Percentiles rank a stretch among this genome's conserved stretches.
These are phyloP conservation scores for Marronus borbonicus DNA, from an alignment of 2,888 invertebrate species.

Conservation along the genomic window DNA sequence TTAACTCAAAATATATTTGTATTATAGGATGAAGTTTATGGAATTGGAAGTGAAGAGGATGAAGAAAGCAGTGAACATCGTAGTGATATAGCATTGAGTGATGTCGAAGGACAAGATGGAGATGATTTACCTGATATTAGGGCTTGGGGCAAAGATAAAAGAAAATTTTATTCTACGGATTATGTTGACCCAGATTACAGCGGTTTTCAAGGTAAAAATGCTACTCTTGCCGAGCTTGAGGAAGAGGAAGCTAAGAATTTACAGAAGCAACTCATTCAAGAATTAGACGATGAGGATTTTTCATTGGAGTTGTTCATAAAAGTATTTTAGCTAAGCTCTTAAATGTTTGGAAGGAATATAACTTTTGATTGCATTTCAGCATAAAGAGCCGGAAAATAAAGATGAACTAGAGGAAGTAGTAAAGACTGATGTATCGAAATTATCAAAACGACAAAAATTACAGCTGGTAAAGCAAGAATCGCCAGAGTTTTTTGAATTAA, in stretches of 20 bases:
- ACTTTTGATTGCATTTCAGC: conserved; percentile 59
- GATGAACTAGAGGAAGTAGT: conserved; percentile 74
- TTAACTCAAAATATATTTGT: neutral
- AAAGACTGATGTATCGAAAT: conserved; percentile 82
- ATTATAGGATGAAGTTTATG: conserved; percentile 52
- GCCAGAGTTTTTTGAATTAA: conserved; percentile 86
- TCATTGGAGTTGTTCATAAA: conserved; percentile 72
- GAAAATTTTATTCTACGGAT: conserved; percentile 88
- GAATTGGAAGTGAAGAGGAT: conserved; percentile 51
- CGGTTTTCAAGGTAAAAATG: conserved; percentile 77
- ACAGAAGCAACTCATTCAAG: conserved; percentile 83
- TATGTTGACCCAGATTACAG: conserved; percentile 91
- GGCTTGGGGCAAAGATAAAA: conserved; percentile 91
- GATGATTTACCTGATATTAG: conserved; percentile 84
- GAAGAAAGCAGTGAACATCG: conserved; percentile 72
- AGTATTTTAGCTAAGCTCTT: conserved; percentile 36
- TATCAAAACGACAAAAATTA: conserved; percentile 83
- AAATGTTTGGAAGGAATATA: neutral
- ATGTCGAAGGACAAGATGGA: conserved; percentile 81
- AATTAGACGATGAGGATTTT: conserved; percentile 86
- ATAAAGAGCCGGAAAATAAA: conserved; percentile 61
- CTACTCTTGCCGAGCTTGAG: conserved; percentile 84
- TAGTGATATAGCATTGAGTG: conserved; percentile 77
- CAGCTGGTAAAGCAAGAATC: conserved; percentile 87
- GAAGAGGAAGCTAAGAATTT: conserved; percentile 88